Percentiles rank a stretch among this genome's conserved stretches.
phyloP scores from a whole-genome alignment of 1,140 invertebrate genomes.

The Diabrotica virgifera region DNA sequence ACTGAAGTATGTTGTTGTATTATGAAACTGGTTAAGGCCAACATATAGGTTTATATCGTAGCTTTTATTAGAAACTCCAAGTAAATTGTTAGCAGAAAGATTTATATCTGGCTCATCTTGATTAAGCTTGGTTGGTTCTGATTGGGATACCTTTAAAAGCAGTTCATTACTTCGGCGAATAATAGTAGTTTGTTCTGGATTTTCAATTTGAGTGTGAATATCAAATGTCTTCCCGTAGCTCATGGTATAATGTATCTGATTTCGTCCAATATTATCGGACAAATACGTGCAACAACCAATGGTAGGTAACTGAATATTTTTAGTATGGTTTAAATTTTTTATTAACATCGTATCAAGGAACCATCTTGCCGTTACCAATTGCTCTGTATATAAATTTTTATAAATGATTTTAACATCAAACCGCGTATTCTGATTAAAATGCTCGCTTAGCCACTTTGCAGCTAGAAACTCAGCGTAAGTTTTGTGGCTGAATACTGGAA shows the following conservation, averaged over 20 bases:
- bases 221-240: slow-evolving; percentile 7
- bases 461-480: slow-evolving; percentile 12
- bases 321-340: neutral
- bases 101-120: no score
- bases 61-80: no score
- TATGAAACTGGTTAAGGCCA: no score
- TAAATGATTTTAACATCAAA: neutral
- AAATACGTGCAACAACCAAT: no score
- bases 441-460: slow-evolving; percentile 4
- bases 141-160: no score
- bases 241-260: neutral
- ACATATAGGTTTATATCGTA: no score
- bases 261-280: neutral
- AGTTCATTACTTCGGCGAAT: no score
- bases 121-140: no score
- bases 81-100: no score
- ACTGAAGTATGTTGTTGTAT: no score
- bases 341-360: neutral
- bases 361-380: neutral
- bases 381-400: neutral
- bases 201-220: slow-evolving; percentile 2
- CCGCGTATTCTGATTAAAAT: neutral
- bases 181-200: no score
- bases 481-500: slow-evolving; percentile 10
- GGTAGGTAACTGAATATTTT: no score